Percentiles rank a stretch among this genome's conserved stretches.
Evolutionary conservation across 2,113 vertebrate species (phyloP).

Genomic region (Osmerus mordax): DNA sequence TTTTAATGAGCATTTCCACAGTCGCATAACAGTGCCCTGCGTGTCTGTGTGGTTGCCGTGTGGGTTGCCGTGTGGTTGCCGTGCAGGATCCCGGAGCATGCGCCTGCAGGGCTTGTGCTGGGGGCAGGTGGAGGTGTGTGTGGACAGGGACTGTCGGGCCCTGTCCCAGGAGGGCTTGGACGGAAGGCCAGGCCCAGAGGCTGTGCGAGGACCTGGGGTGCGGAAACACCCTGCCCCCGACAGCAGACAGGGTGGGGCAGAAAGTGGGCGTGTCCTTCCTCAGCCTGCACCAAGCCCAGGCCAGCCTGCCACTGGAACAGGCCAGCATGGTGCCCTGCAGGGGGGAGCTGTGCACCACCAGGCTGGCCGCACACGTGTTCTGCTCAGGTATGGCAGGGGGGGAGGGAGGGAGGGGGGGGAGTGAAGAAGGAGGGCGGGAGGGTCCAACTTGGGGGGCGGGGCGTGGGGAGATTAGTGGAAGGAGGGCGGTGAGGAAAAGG

Average conservation of each 20-base stretch:
- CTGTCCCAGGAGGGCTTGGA: constrained; percentile 36
- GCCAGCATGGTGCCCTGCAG: constrained; percentile 22
- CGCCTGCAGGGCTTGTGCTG: constrained; percentile 17
- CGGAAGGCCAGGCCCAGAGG: background rate
- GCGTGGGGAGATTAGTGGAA: too few relatives aligned
- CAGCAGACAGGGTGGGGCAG: rapidly evolving
- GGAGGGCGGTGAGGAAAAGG: too few relatives aligned
- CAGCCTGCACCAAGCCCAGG: constrained; percentile 24
- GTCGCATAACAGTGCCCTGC: background rate
- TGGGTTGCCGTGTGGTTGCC: too few relatives aligned
- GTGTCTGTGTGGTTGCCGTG: background rate
- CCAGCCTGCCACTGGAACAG: constrained; percentile 7
- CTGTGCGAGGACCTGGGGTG: constrained; percentile 40
- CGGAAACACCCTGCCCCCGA: background rate
- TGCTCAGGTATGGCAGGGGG: constrained; percentile 40
- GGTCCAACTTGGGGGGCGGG: too few relatives aligned
- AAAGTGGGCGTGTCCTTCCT: background rate
- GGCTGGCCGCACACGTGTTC: background rate
- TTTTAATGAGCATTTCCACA: too few relatives aligned
- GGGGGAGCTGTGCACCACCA: background rate
- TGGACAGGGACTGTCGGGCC: rapidly evolving
- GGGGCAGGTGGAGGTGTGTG: constrained; percentile 35
- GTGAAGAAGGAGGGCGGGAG: too few relatives aligned
- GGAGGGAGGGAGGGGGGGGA: too few relatives aligned
- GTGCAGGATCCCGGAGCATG: too few relatives aligned